These are phyloP conservation scores for Macrophya annulata DNA, from an alignment of 2,888 invertebrate genomes.

Conservation along the genomic window DNA sequence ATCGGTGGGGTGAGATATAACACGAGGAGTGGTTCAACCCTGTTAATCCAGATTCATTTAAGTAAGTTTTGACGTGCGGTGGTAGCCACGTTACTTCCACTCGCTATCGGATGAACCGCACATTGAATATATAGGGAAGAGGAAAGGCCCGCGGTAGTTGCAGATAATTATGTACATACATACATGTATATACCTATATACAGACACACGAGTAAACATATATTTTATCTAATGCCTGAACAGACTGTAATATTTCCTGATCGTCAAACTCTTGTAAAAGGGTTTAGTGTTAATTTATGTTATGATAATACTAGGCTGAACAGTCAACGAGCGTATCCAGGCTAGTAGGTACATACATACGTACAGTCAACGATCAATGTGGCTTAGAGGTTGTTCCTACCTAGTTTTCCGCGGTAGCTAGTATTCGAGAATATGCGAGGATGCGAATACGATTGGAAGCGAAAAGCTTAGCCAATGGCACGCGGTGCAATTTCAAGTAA, in stretches of 20 bases:
- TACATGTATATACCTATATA: background rate
- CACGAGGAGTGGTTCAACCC: background rate
- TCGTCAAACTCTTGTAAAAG: background rate
- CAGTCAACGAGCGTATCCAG: background rate
- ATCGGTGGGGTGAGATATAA: background rate
- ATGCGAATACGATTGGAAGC: conserved; percentile 51
- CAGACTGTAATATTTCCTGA: conserved; percentile 4
- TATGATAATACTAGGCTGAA: background rate
- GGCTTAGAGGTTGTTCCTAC: conserved; percentile 22
- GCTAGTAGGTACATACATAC: background rate
- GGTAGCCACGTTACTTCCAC: conserved; percentile 22
- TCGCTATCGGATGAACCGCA: conserved; percentile 6
- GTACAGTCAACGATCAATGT: conserved; percentile 23
- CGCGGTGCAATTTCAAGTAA: conserved; percentile 53
- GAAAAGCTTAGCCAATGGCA: conserved; percentile 50
- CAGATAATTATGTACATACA: too few species aligned
- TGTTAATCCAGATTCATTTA: conserved; percentile 45
- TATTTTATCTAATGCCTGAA: background rate
- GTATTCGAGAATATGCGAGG: conserved; percentile 44
- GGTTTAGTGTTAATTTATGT: background rate
- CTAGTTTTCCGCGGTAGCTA: conserved; percentile 6
- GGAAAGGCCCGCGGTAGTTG: background rate
- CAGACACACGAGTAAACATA: background rate
- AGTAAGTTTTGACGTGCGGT: conserved; percentile 37
- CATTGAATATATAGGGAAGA: background rate